Percentiles rank a stretch among this genome's conserved stretches.
Conservation (phyloP, 1,140 invertebrate species). For the Nebria ingens region DNA sequence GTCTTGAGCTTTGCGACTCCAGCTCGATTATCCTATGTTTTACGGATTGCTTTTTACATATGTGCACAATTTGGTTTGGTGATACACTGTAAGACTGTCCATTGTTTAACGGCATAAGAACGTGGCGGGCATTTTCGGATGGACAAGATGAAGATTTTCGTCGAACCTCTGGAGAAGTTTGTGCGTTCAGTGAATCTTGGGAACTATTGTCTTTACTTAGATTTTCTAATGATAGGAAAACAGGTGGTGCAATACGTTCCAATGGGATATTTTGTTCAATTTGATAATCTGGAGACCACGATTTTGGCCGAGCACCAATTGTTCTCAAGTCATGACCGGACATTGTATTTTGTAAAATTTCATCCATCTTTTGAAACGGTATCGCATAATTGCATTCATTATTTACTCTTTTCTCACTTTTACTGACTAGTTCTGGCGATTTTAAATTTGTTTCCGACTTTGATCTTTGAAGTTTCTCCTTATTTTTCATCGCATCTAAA, state of each 20-base stretch:
- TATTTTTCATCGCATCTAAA: constrained; percentile 91
- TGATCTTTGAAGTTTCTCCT: constrained; percentile 80
- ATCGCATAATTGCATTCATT: constrained; percentile 44
- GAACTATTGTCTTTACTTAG: constrained; percentile 37
- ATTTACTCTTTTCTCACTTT: constrained; percentile 38
- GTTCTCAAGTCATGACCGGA: constrained; percentile 27
- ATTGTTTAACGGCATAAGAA: constrained; percentile 71
- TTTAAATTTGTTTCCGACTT: constrained; percentile 89
- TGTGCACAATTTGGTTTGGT: constrained; percentile 75
- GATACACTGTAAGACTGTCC: constrained; percentile 80
- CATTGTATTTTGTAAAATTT: constrained; percentile 23
- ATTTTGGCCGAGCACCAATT: constrained; percentile 50
- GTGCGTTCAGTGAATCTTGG: not conserved
- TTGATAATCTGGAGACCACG: constrained; percentile 66
- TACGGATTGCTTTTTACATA: constrained; percentile 44
- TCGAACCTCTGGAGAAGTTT: not conserved
- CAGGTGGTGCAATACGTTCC: constrained; percentile 42
- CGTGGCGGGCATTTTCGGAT: constrained; percentile 44
- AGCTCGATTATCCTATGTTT: constrained; percentile 54
- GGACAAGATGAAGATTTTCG: not conserved
- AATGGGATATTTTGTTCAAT: constrained; percentile 14
- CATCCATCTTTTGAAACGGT: constrained; percentile 37
- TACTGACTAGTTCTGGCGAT: constrained; percentile 46
- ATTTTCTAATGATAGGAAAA: constrained; percentile 50
- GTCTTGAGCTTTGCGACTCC: constrained; percentile 41